phyloP scores from a whole-genome alignment of 2,888 invertebrate species.

The Tubulanus polymorphus region DNA sequence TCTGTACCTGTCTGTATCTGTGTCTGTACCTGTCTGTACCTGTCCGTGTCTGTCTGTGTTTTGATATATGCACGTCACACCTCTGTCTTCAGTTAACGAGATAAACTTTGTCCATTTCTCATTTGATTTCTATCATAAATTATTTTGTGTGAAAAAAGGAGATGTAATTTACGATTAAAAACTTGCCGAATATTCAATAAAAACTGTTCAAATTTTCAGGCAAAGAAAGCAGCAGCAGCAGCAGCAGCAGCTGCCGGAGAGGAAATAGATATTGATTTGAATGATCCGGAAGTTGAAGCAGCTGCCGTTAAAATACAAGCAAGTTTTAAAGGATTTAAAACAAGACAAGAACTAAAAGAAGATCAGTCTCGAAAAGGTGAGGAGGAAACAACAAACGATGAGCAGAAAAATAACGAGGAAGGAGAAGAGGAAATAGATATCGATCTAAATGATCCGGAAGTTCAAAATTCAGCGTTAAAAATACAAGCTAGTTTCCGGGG shows the following conservation, averaged over 20 bases:
- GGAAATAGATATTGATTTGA: constrained; percentile 27
- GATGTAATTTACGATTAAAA: too few species aligned
- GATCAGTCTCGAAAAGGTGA: neutral
- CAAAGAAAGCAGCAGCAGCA: neutral
- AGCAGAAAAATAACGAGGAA: neutral
- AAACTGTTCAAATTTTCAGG: too few species aligned
- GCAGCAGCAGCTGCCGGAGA: constrained; percentile 8
- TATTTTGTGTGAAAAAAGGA: too few species aligned
- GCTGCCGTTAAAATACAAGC: constrained; percentile 42
- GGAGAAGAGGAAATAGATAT: constrained; percentile 28
- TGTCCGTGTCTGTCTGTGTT: too few species aligned
- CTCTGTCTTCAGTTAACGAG: too few species aligned
- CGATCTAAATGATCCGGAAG: constrained; percentile 15
- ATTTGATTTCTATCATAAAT: too few species aligned
- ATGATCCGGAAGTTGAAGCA: constrained; percentile 31
- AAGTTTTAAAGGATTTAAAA: constrained; percentile 20
- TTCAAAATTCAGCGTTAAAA: constrained; percentile 16
- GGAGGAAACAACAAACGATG: neutral
- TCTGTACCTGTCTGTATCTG: too few species aligned
- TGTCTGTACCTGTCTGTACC: too few species aligned
- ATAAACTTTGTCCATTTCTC: too few species aligned
- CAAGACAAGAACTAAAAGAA: neutral
- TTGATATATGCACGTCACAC: too few species aligned
- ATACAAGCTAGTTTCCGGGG: constrained; percentile 31
- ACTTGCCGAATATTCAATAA: too few species aligned